Conservation (phyloP, 2,113 vertebrate genomes). For the Neofelis nebulosa region DNA sequence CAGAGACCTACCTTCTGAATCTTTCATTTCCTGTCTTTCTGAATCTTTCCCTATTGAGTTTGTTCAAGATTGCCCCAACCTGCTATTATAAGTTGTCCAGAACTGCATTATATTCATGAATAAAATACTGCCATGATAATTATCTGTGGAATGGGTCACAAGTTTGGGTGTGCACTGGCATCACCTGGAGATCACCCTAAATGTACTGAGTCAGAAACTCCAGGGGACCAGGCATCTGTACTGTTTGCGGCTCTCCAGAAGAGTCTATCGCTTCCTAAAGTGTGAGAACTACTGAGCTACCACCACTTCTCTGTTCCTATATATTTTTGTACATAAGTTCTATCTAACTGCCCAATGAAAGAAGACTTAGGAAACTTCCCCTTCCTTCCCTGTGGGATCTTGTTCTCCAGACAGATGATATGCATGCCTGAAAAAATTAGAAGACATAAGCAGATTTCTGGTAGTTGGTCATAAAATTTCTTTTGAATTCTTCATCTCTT, state of each 20-base stretch:
- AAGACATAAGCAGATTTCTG: not conserved
- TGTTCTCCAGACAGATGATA: not conserved
- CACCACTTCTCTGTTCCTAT: not conserved
- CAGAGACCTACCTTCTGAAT: not conserved
- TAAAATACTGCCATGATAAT: not conserved
- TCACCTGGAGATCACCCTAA: not conserved
- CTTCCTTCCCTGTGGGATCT: not conserved
- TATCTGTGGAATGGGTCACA: not conserved
- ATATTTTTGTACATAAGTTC: not conserved
- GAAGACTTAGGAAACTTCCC: not conserved
- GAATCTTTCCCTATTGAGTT: not conserved
- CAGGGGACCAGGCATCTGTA: not conserved
- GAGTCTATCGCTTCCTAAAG: not conserved
- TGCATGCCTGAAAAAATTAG: not conserved
- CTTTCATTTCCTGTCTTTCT: not conserved
- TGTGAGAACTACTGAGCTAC: not conserved
- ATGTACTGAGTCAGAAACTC: not conserved
- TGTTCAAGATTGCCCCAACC: not conserved
- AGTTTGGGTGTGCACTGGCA: not conserved
- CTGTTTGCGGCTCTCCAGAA: not conserved
- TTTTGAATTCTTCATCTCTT: slow-evolving; percentile 21
- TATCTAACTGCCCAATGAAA: not conserved
- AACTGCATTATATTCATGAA: not conserved
- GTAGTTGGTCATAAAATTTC: not conserved
- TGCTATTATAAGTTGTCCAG: not conserved